These are phyloP conservation scores for Anguilla megastoma DNA, from an alignment of 2,797 vertebrate species.

Conservation along the genomic window DNA sequence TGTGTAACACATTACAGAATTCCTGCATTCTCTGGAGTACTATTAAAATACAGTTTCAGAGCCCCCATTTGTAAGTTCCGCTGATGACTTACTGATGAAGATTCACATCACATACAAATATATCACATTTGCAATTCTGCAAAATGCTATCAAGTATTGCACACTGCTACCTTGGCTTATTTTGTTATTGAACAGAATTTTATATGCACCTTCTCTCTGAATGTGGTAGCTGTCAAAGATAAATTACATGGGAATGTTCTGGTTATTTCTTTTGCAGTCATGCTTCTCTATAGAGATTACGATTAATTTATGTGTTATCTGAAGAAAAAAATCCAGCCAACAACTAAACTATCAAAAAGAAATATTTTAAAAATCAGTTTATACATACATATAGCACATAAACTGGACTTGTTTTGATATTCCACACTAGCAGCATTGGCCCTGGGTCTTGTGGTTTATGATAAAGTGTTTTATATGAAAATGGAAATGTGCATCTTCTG, in stretches of 20 bases:
- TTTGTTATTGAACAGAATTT: background rate
- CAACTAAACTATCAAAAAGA: background rate
- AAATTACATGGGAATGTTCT: background rate
- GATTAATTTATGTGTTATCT: background rate
- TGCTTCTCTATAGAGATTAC: background rate
- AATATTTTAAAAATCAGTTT: background rate
- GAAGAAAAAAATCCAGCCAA: background rate
- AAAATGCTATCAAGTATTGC: background rate
- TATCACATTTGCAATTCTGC: background rate
- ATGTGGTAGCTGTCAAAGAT: background rate
- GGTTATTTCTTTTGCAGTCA: background rate
- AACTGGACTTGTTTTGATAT: background rate
- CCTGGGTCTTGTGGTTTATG: background rate
- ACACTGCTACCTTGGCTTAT: background rate
- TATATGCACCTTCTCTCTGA: background rate
- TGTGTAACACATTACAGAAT: conserved; percentile 49
- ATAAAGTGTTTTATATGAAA: background rate
- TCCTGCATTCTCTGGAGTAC: conserved; percentile 39
- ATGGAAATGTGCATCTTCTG: background rate
- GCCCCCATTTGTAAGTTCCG: background rate
- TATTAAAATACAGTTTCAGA: background rate
- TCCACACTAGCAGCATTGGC: background rate
- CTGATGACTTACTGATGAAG: background rate
- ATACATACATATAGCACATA: background rate
- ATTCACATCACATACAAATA: background rate